Conservation (phyloP, 2,113 vertebrate species). For the Zosterops borbonicus region DNA sequence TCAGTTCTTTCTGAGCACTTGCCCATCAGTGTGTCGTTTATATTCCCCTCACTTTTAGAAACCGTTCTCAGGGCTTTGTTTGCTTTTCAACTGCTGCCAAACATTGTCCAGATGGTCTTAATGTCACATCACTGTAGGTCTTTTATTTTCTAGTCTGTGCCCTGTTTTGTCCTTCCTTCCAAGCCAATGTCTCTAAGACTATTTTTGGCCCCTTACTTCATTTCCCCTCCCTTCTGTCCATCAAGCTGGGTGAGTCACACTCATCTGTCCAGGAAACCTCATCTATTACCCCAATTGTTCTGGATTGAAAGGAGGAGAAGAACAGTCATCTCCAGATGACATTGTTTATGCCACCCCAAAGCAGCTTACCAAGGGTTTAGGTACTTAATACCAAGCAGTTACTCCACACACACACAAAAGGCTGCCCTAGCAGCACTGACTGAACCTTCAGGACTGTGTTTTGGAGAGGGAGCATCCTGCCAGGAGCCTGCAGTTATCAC, state of each 20-base stretch:
- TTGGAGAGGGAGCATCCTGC: slow-evolving; percentile 9
- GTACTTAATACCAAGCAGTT: background rate
- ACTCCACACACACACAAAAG: background rate
- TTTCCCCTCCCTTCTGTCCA: slow-evolving; percentile 59
- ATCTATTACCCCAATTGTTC: slow-evolving; percentile 30
- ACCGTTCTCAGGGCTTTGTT: slow-evolving; percentile 40
- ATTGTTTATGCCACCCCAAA: background rate
- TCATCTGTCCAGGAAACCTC: slow-evolving; percentile 42
- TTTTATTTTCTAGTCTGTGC: slow-evolving; percentile 65
- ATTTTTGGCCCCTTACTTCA: slow-evolving; percentile 64
- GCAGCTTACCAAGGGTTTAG: background rate
- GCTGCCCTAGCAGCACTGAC: background rate
- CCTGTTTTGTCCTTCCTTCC: slow-evolving; percentile 56
- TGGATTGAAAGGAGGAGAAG: slow-evolving; percentile 2
- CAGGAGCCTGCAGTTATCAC: slow-evolving; percentile 28
- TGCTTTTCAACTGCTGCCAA: slow-evolving; percentile 63
- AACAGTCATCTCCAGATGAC: background rate
- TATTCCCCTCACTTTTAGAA: slow-evolving; percentile 52
- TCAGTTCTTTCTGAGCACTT: background rate
- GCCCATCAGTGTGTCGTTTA: slow-evolving; percentile 18
- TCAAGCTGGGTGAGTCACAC: slow-evolving; percentile 48
- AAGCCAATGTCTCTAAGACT: slow-evolving; percentile 53
- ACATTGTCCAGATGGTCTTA: slow-evolving; percentile 74
- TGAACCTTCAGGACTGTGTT: background rate
- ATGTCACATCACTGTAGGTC: slow-evolving; percentile 67